Conservation (phyloP, 2,888 invertebrate species). For the Lasioglossum morio region DNA sequence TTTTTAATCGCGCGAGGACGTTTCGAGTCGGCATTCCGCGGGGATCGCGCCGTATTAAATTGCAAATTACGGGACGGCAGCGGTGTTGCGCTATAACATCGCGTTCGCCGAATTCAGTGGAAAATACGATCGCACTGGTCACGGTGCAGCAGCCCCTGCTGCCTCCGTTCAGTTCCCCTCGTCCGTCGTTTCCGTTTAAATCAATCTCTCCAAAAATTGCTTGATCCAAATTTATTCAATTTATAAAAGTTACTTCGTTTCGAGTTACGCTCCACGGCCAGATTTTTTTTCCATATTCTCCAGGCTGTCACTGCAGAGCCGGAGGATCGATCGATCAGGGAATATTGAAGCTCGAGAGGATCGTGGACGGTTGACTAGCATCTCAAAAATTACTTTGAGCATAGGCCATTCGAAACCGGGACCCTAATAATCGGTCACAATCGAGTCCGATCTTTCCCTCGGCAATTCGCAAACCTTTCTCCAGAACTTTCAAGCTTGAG, state of each 20-base stretch:
- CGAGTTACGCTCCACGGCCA: not conserved
- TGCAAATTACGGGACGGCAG: slow-evolving; percentile 24
- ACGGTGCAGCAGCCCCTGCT: not conserved
- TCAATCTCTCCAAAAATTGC: slow-evolving; percentile 32
- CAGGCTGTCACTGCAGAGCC: not conserved
- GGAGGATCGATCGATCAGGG: not conserved
- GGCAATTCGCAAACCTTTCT: not conserved
- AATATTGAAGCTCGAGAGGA: not conserved
- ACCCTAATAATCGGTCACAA: not conserved
- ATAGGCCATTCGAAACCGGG: not conserved
- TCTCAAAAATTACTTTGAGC: slow-evolving; percentile 28
- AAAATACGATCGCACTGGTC: slow-evolving; percentile 1
- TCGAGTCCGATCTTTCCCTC: not conserved
- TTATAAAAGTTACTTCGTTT: slow-evolving; percentile 7
- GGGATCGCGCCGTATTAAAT: slow-evolving; percentile 21
- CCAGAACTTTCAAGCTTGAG: not conserved
- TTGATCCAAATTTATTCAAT: slow-evolving; percentile 25
- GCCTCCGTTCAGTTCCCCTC: not conserved
- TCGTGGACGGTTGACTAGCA: not conserved
- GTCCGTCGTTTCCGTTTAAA: slow-evolving; percentile 21
- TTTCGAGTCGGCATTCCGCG: not conserved
- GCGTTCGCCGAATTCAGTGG: not conserved
- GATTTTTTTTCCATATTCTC: not conserved
- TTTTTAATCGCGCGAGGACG: slow-evolving; percentile 13
- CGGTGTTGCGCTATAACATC: slow-evolving; percentile 21